Percentiles rank a stretch among this genome's conserved stretches.
Evolutionary conservation across 2,797 vertebrate genomes (phyloP).

Genomic region (Pseudomugil tenellus): DNA sequence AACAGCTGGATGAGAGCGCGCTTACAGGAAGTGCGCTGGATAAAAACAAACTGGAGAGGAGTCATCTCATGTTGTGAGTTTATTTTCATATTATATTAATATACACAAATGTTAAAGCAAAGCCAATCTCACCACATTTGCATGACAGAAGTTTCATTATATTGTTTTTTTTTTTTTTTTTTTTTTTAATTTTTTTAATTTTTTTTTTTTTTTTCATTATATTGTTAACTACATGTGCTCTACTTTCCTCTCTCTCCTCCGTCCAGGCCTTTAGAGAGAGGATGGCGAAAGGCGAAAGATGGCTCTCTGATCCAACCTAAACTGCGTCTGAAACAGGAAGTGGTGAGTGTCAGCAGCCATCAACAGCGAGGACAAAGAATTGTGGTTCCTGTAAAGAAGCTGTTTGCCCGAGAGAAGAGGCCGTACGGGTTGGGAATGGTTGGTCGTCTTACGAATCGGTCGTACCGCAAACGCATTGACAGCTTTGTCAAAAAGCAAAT

Average conservation of each 20-base stretch:
- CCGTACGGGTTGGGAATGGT: constrained; percentile 97
- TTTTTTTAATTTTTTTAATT: too few relatives aligned
- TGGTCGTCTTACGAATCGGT: constrained; percentile 94
- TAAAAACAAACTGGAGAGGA: constrained; percentile 91
- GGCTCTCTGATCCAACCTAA: constrained; percentile 85
- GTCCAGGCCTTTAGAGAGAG: constrained; percentile 91
- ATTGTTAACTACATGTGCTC: not conserved
- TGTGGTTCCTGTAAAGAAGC: constrained; percentile 89
- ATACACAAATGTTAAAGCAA: not conserved
- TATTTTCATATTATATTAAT: constrained; percentile 18
- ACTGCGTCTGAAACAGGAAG: constrained; percentile 92
- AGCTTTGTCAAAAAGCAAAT: constrained; percentile 95
- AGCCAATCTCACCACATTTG: not conserved
- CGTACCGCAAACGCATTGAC: constrained; percentile 96
- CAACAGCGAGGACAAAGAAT: constrained; percentile 92
- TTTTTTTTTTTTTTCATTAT: too few relatives aligned
- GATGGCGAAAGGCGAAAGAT: constrained; percentile 93
- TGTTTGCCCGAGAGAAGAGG: constrained; percentile 94
- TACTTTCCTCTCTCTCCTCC: not conserved
- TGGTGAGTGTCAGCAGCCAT: constrained; percentile 86
- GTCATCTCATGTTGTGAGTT: constrained; percentile 91
- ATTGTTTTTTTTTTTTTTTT: not conserved
- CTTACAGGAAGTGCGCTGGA: constrained; percentile 92
- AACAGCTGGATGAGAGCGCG: constrained; percentile 83
- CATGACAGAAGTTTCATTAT: not conserved